phyloP scores from a whole-genome alignment of 2,797 vertebrate genomes.

The Aldrovandia affinis region DNA sequence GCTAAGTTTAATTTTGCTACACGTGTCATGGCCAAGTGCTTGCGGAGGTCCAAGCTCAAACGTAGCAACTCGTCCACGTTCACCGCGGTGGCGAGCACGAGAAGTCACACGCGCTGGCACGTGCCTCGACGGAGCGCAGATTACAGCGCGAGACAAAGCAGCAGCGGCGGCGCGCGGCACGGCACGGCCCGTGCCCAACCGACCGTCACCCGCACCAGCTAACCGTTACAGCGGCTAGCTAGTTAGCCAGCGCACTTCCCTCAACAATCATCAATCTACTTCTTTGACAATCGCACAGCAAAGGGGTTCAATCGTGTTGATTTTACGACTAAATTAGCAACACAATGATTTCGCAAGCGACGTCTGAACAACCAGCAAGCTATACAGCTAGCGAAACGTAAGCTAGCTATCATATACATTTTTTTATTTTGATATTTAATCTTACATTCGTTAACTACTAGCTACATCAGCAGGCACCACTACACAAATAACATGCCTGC shows the following conservation, averaged over 20 bases:
- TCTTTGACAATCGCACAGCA: not conserved
- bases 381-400: not conserved
- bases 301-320: not conserved
- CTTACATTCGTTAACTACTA: not conserved
- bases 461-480: not conserved
- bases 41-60: not conserved
- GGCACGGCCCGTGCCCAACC: not conserved
- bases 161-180: not conserved
- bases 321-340: not conserved
- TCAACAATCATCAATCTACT: not conserved
- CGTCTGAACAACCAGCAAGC: not conserved
- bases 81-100: not conserved
- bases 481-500: not conserved
- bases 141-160: not conserved
- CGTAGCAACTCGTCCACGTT: not conserved
- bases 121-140: not conserved
- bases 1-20: not conserved
- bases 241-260: not conserved
- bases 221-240: not conserved
- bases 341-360: not conserved
- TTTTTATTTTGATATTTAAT: not conserved
- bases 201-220: not conserved
- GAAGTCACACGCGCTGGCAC: conserved; percentile 15
- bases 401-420: not conserved
- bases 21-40: not conserved